Evolutionary conservation across 2,113 vertebrate genomes (phyloP), one percentile per base, ranked within the genome.

Genomic region (Agapornis roseicollis): DNA sequence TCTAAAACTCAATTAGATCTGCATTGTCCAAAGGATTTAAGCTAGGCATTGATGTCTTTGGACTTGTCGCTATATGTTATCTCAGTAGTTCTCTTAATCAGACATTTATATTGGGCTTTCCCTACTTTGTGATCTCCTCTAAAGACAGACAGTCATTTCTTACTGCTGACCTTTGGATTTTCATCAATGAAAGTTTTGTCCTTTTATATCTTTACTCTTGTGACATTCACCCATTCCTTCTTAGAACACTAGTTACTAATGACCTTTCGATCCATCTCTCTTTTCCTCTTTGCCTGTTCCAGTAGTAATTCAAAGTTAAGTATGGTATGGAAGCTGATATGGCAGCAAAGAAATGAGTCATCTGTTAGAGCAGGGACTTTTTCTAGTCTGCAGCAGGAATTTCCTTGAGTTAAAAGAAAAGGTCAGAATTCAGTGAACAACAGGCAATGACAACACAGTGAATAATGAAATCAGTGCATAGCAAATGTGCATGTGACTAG

Each of bases 401-500:
- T 97, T 96, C 84, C 91, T 95, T 94, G 89, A 95, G 94, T 95
- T 96, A 91, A 91, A 96, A 96, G 83, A 70, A 96, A 96, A 96
- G 95, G 94, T 96, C 94, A 96, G 72, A 90, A 96, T 96, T 76
- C 69, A 90, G 56, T 35, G 80, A 93, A 83, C 31, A 90, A 87
- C 80, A 84, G 15, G 50, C 65, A 84, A 46, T 68, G 88, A 78
- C 73, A 88, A 56, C 7, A 69, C 52, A 85, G n/a, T 92, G 83
- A 90, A 52, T 92, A 95, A 96, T 86, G 83, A 90, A 28, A 89
- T 73, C 46, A 8, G 41, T 72, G n/a, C 16, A 16, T 61, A 80
- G 50, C 27, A 88, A 12, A 88, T 69, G n/a, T 49, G 20, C 1
- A 1, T 88, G 90, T 80, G 69, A 71, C 69, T 66, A 58, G 81